Percentiles rank a stretch among this genome's conserved stretches.
Conservation (phyloP, 2,888 invertebrate species). For the Andrena chrysosceles region DNA sequence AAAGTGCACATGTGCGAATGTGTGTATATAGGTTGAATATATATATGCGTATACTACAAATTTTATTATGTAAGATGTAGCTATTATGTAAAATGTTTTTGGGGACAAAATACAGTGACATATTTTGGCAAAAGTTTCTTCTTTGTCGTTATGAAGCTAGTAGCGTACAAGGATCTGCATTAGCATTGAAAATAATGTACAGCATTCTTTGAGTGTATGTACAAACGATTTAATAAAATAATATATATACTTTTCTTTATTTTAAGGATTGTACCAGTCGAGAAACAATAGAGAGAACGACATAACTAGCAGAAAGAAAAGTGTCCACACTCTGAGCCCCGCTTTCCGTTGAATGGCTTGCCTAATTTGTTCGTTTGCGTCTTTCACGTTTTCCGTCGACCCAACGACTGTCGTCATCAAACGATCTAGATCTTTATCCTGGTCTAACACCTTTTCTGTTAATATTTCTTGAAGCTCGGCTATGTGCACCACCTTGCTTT, state of each 20-base stretch:
- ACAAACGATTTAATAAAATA: constrained; percentile 40
- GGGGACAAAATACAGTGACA: constrained; percentile 81
- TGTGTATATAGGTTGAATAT: constrained; percentile 72
- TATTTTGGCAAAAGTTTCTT: constrained; percentile 79
- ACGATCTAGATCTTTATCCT: constrained; percentile 96
- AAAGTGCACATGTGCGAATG: constrained; percentile 63
- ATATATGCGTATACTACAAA: constrained; percentile 75
- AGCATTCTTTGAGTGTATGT: constrained; percentile 35
- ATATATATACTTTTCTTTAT: constrained; percentile 19
- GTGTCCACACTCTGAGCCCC: constrained; percentile 96
- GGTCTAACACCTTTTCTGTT: constrained; percentile 97
- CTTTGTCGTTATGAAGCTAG: constrained; percentile 17
- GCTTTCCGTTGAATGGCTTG: constrained; percentile 99
- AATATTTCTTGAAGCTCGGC: constrained; percentile 98
- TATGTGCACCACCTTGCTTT: constrained; percentile 97
- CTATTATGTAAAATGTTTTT: constrained; percentile 80
- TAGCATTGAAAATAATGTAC: constrained; percentile 36
- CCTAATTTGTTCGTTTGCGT: constrained; percentile 98
- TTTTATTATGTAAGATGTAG: constrained; percentile 78
- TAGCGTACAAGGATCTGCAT: constrained; percentile 2
- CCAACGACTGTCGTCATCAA: constrained; percentile 95
- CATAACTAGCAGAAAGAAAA: constrained; percentile 98
- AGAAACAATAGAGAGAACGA: constrained; percentile 98
- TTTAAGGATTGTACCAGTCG: constrained; percentile 98
- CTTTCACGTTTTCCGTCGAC: constrained; percentile 97